A percentile compares a stretch with the other conserved stretches of the same genome.
Conservation (phyloP, 2,113 vertebrate species). For the Cranoglanis bouderius region DNA sequence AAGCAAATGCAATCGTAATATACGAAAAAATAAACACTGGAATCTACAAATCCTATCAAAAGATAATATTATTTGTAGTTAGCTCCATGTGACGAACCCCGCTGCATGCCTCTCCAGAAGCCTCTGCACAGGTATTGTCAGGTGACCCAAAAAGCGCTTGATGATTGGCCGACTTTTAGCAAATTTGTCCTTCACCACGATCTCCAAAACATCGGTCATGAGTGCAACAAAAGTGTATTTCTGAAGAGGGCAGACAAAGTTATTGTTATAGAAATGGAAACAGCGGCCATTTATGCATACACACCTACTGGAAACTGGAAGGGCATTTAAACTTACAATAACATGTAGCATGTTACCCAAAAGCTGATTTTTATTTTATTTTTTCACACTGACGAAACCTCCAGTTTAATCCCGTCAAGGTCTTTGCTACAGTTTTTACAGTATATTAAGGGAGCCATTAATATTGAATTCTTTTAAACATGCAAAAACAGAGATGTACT, state of each 20-base stretch:
- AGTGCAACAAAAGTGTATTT: slow-evolving; percentile 97
- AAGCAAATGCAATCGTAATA: not conserved
- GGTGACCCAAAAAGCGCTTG: slow-evolving; percentile 95
- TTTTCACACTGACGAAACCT: not conserved
- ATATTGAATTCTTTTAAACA: not conserved
- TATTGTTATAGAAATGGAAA: not conserved
- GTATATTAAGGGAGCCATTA: too few species aligned
- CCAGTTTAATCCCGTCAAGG: not conserved
- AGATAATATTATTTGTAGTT: not conserved
- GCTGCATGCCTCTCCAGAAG: slow-evolving; percentile 87
- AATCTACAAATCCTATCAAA: not conserved
- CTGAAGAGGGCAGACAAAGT: slow-evolving; percentile 66
- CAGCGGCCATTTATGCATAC: not conserved
- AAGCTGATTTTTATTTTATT: too few species aligned
- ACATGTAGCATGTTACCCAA: too few species aligned
- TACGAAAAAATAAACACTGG: not conserved
- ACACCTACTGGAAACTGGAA: not conserved
- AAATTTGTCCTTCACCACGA: slow-evolving; percentile 98
- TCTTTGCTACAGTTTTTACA: not conserved
- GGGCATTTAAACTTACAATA: not conserved
- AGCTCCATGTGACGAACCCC: slow-evolving; percentile 74
- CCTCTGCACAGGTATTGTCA: slow-evolving; percentile 91
- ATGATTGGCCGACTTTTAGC: slow-evolving; percentile 97
- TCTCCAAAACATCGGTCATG: slow-evolving; percentile 92
- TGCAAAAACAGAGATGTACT: too few species aligned